Base-by-base conservation (phyloP, 2,797 vertebrate species). In the Enteromius fasciolatus region DNA sequence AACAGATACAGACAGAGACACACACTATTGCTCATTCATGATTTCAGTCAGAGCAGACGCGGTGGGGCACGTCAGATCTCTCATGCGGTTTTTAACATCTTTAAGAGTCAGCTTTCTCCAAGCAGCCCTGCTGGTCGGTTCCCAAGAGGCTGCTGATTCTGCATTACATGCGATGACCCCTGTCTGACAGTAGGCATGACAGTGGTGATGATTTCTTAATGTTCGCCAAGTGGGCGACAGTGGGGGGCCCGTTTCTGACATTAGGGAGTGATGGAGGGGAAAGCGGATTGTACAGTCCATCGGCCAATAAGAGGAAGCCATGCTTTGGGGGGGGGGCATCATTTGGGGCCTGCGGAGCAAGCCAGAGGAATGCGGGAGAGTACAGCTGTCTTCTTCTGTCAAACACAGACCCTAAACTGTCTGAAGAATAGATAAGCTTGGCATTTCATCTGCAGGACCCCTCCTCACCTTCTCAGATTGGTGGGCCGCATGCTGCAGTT, bases 321-420 rank as follows among this genome's bases (percentile, higher is more conserved):
- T 90, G 87, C 88, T 89, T 89, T 79, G 76, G 52, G 66, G 82
- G 82, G 11, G 41, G 80, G 0, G 74, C 33, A 73, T 33, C 12
- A 78, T 79, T 90, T 28, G 84, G 89, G 76, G 75, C 87, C 85
- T 82, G 64, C 81, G 81, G 86, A 90, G 90, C 87, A 87, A 87
- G 89, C 90, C 78, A 66, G 67, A 91, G 91, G 92, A 94, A 95
- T 94, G 92, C 59, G 64, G 84, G 87, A 89, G 89, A 89, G 90
- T 89, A 91, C 94, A 95, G 94, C 94, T 94, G 94, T 90, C 89
- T 86, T 87, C 87, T 88, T 90, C 91, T 86, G 89, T 95, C 94
- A 93, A 88, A 87, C 63, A 83, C 88, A 80, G 86, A 83, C 86
- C 52, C 87, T 89, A 86, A 33, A 76, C 91, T 84, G 88, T 91